These are phyloP conservation scores for Orbicella faveolata DNA, from an alignment of 64 coral and sea anemone genomes.

Conservation along the genomic window DNA sequence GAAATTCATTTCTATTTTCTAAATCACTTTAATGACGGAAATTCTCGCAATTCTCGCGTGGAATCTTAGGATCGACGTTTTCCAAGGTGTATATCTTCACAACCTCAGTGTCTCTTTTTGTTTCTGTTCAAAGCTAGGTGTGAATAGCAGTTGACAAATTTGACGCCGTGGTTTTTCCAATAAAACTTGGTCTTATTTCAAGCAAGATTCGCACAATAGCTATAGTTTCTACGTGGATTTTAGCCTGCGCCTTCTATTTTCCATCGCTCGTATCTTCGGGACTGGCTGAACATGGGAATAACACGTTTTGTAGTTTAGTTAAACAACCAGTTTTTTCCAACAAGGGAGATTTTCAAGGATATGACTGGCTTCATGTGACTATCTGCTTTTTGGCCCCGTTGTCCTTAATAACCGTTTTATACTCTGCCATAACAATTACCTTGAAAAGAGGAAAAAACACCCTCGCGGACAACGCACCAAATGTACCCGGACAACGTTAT, in stretches of 20 bases:
- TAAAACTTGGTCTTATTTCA: background rate
- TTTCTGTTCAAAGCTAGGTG: conserved; percentile 2
- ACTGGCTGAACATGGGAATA: background rate
- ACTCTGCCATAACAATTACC: background rate
- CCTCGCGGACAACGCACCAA: background rate
- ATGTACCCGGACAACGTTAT: background rate
- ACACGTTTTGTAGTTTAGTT: background rate
- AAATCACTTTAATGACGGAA: no score
- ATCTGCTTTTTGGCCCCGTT: background rate
- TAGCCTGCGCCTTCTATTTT: background rate
- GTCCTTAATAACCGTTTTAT: background rate
- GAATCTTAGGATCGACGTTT: background rate
- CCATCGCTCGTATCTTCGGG: no score
- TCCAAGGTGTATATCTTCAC: background rate
- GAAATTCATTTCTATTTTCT: no score
- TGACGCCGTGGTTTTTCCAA: conserved; percentile 4
- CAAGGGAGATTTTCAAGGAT: background rate
- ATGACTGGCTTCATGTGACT: background rate
- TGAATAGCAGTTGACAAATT: conserved; percentile 12
- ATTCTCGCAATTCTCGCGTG: no score
- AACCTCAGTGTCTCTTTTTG: background rate
- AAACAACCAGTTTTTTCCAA: background rate
- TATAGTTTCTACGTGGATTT: background rate
- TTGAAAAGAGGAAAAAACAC: background rate
- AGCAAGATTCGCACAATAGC: background rate